A percentile compares a stretch with the other conserved stretches of the same genome.
Conservation (phyloP, 2,113 vertebrate species). For the Chaetura pelagica region DNA sequence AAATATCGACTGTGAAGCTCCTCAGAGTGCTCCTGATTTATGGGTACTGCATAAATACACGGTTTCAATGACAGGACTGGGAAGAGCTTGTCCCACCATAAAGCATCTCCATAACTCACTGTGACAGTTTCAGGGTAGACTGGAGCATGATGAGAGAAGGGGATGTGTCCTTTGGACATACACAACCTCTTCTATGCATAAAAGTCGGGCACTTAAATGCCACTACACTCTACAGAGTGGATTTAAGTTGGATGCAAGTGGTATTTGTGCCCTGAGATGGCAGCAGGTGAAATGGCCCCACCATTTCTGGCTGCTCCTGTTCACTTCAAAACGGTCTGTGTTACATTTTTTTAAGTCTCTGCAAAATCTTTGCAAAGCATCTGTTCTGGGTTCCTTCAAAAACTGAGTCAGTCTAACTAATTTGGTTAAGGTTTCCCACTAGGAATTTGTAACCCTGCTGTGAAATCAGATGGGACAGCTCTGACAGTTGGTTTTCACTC, state of each 20-base stretch:
- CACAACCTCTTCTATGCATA: neutral
- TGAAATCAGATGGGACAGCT: neutral
- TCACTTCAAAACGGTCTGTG: neutral
- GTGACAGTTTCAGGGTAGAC: neutral
- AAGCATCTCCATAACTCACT: neutral
- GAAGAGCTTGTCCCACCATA: neutral
- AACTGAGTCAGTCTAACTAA: neutral
- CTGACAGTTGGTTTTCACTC: neutral
- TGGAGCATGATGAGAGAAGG: neutral
- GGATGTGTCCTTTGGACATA: neutral
- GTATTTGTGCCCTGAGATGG: neutral
- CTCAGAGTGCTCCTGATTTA: conserved; percentile 1
- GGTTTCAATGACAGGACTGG: neutral
- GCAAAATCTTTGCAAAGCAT: neutral
- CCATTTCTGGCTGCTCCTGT: neutral
- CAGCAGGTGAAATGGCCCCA: neutral
- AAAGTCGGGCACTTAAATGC: neutral
- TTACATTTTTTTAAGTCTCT: neutral
- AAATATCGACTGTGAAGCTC: neutral
- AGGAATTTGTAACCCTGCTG: neutral
- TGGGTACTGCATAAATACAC: neutral
- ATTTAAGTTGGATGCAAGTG: neutral
- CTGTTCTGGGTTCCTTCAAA: neutral
- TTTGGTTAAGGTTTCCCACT: neutral
- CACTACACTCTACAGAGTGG: neutral